These are phyloP conservation scores for Craniophora ligustri DNA, from an alignment of 2,888 invertebrate species.

Conservation along the genomic window DNA sequence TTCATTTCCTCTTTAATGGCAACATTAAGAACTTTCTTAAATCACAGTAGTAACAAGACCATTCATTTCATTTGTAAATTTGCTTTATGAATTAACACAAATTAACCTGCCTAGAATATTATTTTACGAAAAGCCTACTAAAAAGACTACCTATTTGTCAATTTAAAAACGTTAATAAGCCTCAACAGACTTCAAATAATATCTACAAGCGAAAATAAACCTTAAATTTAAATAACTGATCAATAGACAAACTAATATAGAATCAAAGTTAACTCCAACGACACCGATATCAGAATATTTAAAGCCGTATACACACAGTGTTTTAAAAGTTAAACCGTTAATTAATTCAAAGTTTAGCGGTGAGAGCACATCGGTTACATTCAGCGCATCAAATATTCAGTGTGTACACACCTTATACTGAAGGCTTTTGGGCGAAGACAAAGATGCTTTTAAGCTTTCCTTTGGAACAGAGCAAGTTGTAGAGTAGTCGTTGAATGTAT, in stretches of 20 bases:
- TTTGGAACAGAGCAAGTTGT: conserved; percentile 56
- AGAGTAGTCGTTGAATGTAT: conserved; percentile 53
- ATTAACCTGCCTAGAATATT: too few species aligned
- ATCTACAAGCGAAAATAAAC: too few species aligned
- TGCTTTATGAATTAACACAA: too few species aligned
- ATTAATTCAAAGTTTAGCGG: conserved; percentile 74
- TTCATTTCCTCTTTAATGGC: background rate
- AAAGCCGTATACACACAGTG: conserved; percentile 42
- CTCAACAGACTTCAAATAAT: too few species aligned
- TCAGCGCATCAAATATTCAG: conserved; percentile 81
- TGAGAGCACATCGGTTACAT: conserved; percentile 65
- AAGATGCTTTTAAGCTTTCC: conserved; percentile 86
- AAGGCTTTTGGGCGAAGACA: conserved; percentile 83
- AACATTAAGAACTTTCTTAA: too few species aligned
- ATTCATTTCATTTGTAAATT: too few species aligned
- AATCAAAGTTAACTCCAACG: conserved; percentile 48
- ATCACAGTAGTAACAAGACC: too few species aligned
- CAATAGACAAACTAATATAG: conserved; percentile 25
- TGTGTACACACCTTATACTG: conserved; percentile 77
- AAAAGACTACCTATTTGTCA: too few species aligned
- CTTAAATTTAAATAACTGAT: background rate
- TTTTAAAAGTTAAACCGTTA: conserved; percentile 53
- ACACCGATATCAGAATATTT: conserved; percentile 40
- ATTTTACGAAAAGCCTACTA: too few species aligned
- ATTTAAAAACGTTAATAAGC: too few species aligned